Conservation (phyloP, 2,888 invertebrate genomes). For the Synanthedon tipuliformis region DNA sequence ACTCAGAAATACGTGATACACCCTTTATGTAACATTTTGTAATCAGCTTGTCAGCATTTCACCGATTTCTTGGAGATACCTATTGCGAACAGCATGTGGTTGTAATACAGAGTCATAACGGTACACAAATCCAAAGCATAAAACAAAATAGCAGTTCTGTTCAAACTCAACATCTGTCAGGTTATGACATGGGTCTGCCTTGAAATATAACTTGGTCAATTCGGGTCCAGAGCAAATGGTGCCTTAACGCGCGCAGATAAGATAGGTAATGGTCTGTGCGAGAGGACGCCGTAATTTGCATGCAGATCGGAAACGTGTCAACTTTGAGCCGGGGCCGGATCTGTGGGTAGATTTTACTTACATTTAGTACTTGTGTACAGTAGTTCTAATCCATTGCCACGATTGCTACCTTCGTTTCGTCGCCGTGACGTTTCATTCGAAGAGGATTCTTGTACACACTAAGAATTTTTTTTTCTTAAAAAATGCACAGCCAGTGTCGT, state of each 20-base stretch:
- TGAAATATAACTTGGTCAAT: neutral
- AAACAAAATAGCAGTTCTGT: slow-evolving; percentile 9
- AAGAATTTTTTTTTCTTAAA: too few species aligned
- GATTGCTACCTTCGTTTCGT: neutral
- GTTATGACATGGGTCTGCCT: slow-evolving; percentile 2
- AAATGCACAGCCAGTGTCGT: too few species aligned
- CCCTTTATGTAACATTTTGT: too few species aligned
- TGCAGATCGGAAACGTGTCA: slow-evolving; percentile 7
- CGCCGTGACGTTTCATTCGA: neutral
- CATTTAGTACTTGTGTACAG: slow-evolving; percentile 2
- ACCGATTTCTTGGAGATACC: too few species aligned
- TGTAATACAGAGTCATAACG: too few species aligned
- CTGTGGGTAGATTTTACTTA: neutral
- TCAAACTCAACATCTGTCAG: slow-evolving; percentile 23
- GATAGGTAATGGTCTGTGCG: neutral
- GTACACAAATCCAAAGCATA: neutral
- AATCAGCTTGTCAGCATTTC: too few species aligned
- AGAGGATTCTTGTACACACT: too few species aligned
- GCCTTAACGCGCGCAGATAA: neutral
- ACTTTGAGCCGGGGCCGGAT: slow-evolving; percentile 1
- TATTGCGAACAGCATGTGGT: too few species aligned
- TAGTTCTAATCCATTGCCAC: neutral
- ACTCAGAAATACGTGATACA: too few species aligned
- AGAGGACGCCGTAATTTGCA: slow-evolving; percentile 4
- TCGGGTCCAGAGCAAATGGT: neutral